Conservation (phyloP, 2,113 vertebrate species). For the Chamaea fasciata region DNA sequence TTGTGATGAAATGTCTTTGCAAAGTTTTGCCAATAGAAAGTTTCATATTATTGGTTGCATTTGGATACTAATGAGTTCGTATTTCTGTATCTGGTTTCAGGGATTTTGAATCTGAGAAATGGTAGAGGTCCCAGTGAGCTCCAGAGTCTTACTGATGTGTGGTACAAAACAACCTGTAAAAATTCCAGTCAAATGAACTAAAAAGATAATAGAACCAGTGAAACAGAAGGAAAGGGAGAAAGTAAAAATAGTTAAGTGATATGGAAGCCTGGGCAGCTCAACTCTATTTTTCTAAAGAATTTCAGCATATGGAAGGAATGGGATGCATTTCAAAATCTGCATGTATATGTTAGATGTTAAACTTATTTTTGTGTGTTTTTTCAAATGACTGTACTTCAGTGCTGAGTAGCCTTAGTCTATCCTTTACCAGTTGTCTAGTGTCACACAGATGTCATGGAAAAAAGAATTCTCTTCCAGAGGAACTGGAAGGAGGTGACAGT, state of each 20-base stretch:
- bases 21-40: neutral
- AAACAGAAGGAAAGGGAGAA: neutral
- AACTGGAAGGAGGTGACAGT: neutral
- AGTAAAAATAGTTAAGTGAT: neutral
- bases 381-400: neutral
- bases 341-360: neutral
- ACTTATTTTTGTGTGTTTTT: neutral
- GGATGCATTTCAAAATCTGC: neutral
- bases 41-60: neutral
- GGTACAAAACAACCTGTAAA: neutral
- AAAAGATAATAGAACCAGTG: neutral
- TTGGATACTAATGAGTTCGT: neutral
- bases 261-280: neutral
- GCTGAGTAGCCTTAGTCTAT: neutral
- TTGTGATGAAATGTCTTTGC: slow-evolving; percentile 4
- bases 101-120: slow-evolving; percentile 19
- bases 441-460: neutral
- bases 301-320: neutral
- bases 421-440: neutral
- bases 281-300: neutral
- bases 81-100: slow-evolving; percentile 2
- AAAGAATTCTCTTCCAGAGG: neutral
- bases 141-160: neutral
- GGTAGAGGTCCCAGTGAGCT: neutral
- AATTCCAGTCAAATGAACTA: neutral